Evolutionary conservation across 2,113 vertebrate genomes (phyloP), one percentile per base, ranked within the genome.

Genomic region (Ascaphus truei): DNA sequence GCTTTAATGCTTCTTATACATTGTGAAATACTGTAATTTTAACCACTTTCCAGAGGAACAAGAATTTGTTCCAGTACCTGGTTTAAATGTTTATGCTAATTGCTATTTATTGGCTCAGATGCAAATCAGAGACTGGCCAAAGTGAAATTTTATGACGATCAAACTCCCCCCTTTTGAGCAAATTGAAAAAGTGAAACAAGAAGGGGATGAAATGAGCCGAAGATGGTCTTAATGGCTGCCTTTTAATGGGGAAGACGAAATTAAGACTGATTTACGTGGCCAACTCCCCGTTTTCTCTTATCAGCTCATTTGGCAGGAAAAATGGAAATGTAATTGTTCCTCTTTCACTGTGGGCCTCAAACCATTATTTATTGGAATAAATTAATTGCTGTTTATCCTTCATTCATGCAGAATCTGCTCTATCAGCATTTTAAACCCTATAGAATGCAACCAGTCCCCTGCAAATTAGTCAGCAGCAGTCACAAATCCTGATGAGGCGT

Each of bases 81-180:
- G 94, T 96, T 99, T 98, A 99, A 98, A 98, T 98, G 96, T 98
- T 98, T 98, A 98, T 98, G 95, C 95, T 99, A 99, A 99, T 99
- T 98, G 95, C 97, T 98, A 98, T 98, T 98, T 98, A 99, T 99
- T 99, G 97, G 96, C 96, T 94, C 91, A 94, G 95, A 99, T 98
- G 95, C 96, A 99, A 99, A 98, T 96, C 95, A 98, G 95, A 95
- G 95, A 93, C 94, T 90, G 93, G 94, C 94, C 96, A 98, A 99
- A 99, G 97, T 99, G 97, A 98, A 99, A 98, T 99, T 99, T 98
- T 98, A 99, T 93, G 96, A 98, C 85, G 89, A 95, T 95, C 94
- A 95, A 98, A 99, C 95, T 98, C 96, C 96, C 96, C 89, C 95
- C 94, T 96, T 96, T 95, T 92, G 92, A 94, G 93, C 94, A 98